Evolutionary conservation across 2,888 invertebrate species (phyloP), one percentile per base, ranked within the genome.

Genomic region (Drosophila ustulata): DNA sequence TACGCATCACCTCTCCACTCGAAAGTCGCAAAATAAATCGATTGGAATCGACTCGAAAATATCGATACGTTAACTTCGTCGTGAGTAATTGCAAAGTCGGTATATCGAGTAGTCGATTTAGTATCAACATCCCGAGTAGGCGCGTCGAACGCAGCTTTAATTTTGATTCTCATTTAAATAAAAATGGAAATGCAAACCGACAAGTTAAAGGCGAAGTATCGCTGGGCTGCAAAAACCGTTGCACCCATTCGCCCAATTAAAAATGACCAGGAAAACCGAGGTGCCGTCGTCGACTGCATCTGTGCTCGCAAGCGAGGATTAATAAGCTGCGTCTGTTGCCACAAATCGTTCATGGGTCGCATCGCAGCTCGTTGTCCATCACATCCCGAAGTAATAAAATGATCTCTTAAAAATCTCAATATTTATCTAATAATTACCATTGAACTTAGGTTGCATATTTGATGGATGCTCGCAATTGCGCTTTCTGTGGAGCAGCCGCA

Each of bases 391-490:
- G 83, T 81, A 64, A 49, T 3, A 25, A 37, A 64, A 49, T 3
- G 13, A 37, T 37, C n/a, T 6, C 25, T 28, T 7, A 7, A 23
- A 18, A 13, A 25, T 52, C 1, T 1, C 8, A 23, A 3, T 56
- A 18, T 47, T 37, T 7, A 18, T 8, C 0, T 8, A 18, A 7
- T 13, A 9, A 8, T 5, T n/a, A 34, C 25, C 0, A 18, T 4
- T 13, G 1, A 13, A 41, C 3, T 4, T 4, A 41, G 82, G 56
- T 66, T 8, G 47, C 46, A 0, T 82, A 65, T 56, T 25, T 83
- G 0, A 84, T 82, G 82, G 84, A 82, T 51, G 52, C 68, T 2
- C 82, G 76, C 6, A 43, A 67, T 9, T 82, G 82, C 5, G 73
- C 62, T 6, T 80, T 62, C 6, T 83, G 82, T 49, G 78, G 67